Conservation (phyloP, 2,113 vertebrate genomes). For the Sphaerodactylus townsendi region DNA sequence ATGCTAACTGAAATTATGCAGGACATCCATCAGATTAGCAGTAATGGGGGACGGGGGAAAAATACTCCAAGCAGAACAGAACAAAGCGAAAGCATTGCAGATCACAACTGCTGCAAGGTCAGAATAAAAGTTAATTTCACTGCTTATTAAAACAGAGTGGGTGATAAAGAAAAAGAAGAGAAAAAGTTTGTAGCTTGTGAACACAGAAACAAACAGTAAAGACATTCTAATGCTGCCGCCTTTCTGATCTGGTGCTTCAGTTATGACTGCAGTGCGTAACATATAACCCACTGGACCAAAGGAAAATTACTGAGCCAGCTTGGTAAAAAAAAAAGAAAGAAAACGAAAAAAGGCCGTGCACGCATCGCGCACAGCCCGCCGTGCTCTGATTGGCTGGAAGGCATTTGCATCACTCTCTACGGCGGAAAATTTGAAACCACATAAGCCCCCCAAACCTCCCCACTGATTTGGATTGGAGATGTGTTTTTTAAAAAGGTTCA, state of each 20-base stretch:
- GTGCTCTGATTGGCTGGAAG: too few species aligned
- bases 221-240: background rate
- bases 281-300: background rate
- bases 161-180: background rate
- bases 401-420: too few species aligned
- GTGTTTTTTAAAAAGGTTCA: too few species aligned
- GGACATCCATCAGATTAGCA: slow-evolving; percentile 42
- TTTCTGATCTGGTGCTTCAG: background rate
- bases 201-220: background rate
- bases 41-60: slow-evolving; percentile 11
- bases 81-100: background rate
- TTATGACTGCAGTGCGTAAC: background rate
- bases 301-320: background rate
- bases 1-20: slow-evolving; percentile 33
- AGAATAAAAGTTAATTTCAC: slow-evolving; percentile 18
- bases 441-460: too few species aligned
- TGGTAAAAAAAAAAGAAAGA: too few species aligned
- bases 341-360: too few species aligned
- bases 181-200: background rate
- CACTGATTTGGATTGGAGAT: too few species aligned
- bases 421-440: too few species aligned
- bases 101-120: slow-evolving; percentile 25
- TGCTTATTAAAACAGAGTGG: background rate
- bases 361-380: too few species aligned
- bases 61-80: background rate